Conservation (phyloP, 2,113 vertebrate species). For the Corynorhinus townsendii region DNA sequence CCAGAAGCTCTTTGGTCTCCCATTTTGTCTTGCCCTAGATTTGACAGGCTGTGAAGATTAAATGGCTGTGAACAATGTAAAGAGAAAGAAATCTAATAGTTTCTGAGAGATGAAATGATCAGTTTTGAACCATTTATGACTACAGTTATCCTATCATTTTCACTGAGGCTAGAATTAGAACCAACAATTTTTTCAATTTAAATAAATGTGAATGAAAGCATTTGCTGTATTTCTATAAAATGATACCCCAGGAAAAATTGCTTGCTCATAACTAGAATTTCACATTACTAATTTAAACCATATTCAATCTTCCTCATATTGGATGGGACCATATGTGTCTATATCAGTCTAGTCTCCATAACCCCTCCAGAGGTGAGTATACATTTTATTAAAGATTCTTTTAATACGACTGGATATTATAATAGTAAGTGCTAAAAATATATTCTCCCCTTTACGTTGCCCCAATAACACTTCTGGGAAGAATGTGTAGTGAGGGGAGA, state of each 20-base stretch:
- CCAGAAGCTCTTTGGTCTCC: slow-evolving; percentile 22
- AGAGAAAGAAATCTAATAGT: slow-evolving; percentile 44
- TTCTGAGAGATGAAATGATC: slow-evolving; percentile 9
- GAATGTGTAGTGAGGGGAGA: slow-evolving; percentile 69
- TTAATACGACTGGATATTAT: neutral
- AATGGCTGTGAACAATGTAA: slow-evolving; percentile 34
- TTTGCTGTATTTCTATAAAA: neutral
- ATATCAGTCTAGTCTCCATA: neutral
- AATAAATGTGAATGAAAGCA: slow-evolving; percentile 26
- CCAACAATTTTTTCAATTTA: neutral
- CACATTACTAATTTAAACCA: neutral
- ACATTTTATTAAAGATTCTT: neutral
- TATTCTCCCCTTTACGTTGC: slow-evolving; percentile 37
- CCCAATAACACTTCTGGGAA: slow-evolving; percentile 19
- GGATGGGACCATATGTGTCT: neutral
- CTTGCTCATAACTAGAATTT: neutral
- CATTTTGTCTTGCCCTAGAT: slow-evolving; percentile 31
- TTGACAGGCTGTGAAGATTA: slow-evolving; percentile 24
- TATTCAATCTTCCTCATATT: neutral
- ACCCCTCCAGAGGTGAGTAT: neutral
- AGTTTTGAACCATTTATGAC: neutral
- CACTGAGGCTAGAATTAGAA: slow-evolving; percentile 25
- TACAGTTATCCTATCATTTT: neutral
- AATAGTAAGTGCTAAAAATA: slow-evolving; percentile 54
- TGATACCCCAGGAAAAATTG: neutral